A percentile compares a stretch with the other conserved stretches of the same genome.
phyloP scores from a whole-genome alignment of 1,140 invertebrate species.

The Lysiphlebus fabarum region DNA sequence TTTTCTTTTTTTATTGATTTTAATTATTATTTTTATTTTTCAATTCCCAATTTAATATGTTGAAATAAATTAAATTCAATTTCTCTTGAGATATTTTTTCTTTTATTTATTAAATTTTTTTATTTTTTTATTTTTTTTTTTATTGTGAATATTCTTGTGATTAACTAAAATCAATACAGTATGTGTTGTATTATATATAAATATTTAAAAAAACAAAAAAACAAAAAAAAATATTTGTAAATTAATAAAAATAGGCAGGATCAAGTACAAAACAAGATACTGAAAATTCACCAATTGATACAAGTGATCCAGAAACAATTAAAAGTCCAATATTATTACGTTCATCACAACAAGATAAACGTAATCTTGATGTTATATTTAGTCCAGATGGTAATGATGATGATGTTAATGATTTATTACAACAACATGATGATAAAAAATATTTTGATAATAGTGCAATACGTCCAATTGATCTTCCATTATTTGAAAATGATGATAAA shows the following conservation, averaged over 20 bases:
- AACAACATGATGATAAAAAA: constrained; percentile 6
- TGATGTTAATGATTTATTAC: neutral
- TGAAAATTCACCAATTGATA: neutral
- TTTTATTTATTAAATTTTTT: no score
- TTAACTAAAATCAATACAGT: no score
- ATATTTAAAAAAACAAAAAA: neutral
- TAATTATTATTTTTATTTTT: neutral
- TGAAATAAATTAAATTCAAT: no score
- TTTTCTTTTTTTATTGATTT: no score
- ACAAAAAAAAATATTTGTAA: neutral
- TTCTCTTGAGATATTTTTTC: no score
- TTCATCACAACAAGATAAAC: constrained; percentile 12
- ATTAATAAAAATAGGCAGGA: constrained; percentile 19
- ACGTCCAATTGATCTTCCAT: constrained; percentile 63
- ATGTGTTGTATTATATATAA: no score
- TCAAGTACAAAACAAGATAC: constrained; percentile 22
- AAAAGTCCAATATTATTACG: constrained; percentile 5
- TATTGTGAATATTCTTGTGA: no score
- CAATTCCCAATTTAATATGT: neutral
- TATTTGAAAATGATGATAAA: constrained; percentile 59
- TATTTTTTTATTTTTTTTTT: no score
- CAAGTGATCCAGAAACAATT: neutral
- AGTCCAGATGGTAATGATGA: constrained; percentile 4
- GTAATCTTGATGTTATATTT: constrained; percentile 2
- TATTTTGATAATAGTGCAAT: neutral